phyloP scores from a whole-genome alignment of 2,113 vertebrate species.

The Zosterops hypoxanthus region DNA sequence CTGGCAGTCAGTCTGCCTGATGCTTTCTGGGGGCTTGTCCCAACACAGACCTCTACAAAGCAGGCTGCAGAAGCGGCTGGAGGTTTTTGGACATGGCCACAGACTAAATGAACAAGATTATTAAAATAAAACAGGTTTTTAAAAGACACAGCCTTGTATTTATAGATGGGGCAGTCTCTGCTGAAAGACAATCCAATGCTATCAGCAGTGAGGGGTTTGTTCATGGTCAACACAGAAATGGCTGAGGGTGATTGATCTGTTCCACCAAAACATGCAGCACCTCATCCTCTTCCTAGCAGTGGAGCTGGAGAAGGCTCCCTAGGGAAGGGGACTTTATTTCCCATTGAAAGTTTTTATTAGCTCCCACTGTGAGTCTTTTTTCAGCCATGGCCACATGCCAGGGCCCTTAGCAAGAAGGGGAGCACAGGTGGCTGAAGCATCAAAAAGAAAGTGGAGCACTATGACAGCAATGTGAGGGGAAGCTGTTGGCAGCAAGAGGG shows the following conservation, averaged over 20 bases:
- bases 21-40: background rate
- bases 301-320: background rate
- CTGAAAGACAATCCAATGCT: background rate
- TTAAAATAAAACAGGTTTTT: background rate
- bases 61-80: background rate
- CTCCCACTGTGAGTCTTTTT: background rate
- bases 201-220: background rate
- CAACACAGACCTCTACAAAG: background rate
- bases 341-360: background rate
- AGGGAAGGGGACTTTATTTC: background rate
- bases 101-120: background rate
- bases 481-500: background rate
- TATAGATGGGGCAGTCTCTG: fast-evolving
- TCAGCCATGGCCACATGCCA: background rate
- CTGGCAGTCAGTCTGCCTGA: background rate
- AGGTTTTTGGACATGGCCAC: background rate
- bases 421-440: background rate
- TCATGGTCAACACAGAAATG: background rate
- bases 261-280: background rate
- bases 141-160: background rate
- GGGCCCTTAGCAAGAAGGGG: background rate
- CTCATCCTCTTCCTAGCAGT: background rate
- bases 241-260: background rate
- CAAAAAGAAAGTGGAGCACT: background rate
- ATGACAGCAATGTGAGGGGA: background rate